Conservation (phyloP, 1,140 invertebrate species). For the Drosophila kurseongensis region DNA sequence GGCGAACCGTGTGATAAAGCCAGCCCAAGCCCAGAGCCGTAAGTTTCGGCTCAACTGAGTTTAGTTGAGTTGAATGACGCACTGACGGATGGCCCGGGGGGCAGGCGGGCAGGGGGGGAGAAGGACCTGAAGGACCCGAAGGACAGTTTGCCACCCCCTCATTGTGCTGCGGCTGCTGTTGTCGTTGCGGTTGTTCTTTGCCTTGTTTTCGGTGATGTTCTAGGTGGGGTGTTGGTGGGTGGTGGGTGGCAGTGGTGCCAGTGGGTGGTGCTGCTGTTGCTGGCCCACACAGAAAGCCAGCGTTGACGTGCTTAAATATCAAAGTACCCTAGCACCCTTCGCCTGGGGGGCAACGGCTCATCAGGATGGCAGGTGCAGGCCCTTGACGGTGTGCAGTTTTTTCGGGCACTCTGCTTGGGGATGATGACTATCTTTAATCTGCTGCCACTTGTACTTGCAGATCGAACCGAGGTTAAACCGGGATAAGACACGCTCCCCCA, state of each 20-base stretch:
- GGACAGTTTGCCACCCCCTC: constrained; percentile 39
- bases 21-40: neutral
- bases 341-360: neutral
- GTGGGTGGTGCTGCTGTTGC: neutral
- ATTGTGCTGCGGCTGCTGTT: constrained; percentile 42
- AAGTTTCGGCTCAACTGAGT: constrained; percentile 4
- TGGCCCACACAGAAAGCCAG: constrained; percentile 37
- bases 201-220: constrained; percentile 47
- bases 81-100: constrained; percentile 13
- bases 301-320: constrained; percentile 77
- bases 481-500: constrained; percentile 72
- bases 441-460: constrained; percentile 60
- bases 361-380: constrained; percentile 27
- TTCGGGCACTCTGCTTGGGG: constrained; percentile 6
- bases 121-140: constrained; percentile 18
- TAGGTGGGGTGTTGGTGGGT: neutral
- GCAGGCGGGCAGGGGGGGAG: neutral
- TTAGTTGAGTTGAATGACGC: constrained; percentile 35
- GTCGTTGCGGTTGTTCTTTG: constrained; percentile 40
- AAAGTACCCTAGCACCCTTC: constrained; percentile 67
- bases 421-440: constrained; percentile 61
- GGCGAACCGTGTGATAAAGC: neutral
- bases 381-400: constrained; percentile 30
- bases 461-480: constrained; percentile 43
- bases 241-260: neutral